These are phyloP conservation scores for Geopemphigus sp. DNA, from an alignment of 1,140 invertebrate species.

Conservation along the genomic window DNA sequence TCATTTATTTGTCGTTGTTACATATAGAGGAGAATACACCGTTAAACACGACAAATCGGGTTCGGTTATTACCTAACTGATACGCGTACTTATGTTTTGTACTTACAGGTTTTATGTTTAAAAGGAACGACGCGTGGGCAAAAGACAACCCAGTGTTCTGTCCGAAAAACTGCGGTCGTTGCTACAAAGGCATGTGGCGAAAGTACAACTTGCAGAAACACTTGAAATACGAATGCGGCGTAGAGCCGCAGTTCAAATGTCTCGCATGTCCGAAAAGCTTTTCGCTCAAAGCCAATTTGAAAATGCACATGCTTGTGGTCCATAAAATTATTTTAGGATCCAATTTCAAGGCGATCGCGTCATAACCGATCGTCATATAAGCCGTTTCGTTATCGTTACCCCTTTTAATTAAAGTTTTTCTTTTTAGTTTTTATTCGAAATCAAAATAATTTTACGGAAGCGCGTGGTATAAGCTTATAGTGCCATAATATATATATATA, in stretches of 20 bases:
- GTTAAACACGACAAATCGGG: too few species aligned
- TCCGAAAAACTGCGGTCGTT: slow-evolving; percentile 51
- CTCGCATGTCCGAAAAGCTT: slow-evolving; percentile 57
- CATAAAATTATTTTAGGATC: slow-evolving; percentile 46
- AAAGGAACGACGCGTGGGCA: slow-evolving; percentile 1
- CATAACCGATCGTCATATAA: not conserved
- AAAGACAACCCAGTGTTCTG: slow-evolving; percentile 50
- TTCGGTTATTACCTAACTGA: too few species aligned
- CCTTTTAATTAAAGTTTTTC: too few species aligned
- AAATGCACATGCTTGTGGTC: slow-evolving; percentile 53
- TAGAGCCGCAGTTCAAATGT: slow-evolving; percentile 59
- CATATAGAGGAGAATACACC: not conserved
- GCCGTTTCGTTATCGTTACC: not conserved
- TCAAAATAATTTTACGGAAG: too few species aligned
- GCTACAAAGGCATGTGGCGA: slow-evolving; percentile 54
- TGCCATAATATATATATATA: slow-evolving; percentile 17
- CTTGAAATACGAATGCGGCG: slow-evolving; percentile 61
- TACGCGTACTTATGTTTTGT: not conserved
- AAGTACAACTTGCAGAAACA: slow-evolving; percentile 58
- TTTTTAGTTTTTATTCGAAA: too few species aligned
- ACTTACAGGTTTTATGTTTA: slow-evolving; percentile 7
- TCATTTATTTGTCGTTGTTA: not conserved
- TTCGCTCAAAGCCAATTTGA: slow-evolving; percentile 55
- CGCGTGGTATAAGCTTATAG: not conserved
- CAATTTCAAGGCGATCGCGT: not conserved